Evolutionary conservation across 2,797 vertebrate genomes (phyloP), one percentile per base, ranked within the genome.

Genomic region (Phoeniculus purpureus): DNA sequence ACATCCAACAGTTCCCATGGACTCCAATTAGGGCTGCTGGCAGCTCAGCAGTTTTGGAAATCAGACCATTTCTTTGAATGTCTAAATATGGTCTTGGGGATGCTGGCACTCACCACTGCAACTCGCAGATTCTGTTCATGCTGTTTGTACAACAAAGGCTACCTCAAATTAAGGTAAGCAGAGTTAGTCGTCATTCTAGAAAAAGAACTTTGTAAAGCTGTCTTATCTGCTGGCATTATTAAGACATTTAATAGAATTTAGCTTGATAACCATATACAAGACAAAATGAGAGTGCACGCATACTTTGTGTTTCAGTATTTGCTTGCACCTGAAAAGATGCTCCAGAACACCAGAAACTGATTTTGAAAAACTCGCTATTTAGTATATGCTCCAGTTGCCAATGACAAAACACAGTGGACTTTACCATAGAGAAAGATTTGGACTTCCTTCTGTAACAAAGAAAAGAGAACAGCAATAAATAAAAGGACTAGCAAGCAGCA

Each of bases 41-140:
- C 82, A 78, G 60, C 80, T 94, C 81, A 83, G 87, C 80, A 83
- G 27, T 93, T 94, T 94, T 83, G 71, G 89, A 87, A 93, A 87
- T 83, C 80, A 91, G 77, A 83, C 73, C 21, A 40, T 84, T 93
- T 81, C 52, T 95, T 94, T 76, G 80, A 77, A 85, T 73, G 82
- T 45, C 76, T 92, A 83, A 87, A 90, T 81, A 87, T 40, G 56
- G 84, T 40, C 73, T 61, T 78, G 22, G 54, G 45, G 34, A 66
- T 1, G 5, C 45, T 84, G 80, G 56, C 48, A 75, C 3, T 75
- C 89, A 45, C 40, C 67, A 66, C 45, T 70, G 16, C 43, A 64
- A 15, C 45, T 40, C 85, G 51, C 43, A 92, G 54, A 73, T 92
- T 93, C 77, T 85, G 11, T n/a, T 84, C 64, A 45, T 66, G 47